phyloP scores from a whole-genome alignment of 2,888 invertebrate genomes.

The Hydriomena furcata region DNA sequence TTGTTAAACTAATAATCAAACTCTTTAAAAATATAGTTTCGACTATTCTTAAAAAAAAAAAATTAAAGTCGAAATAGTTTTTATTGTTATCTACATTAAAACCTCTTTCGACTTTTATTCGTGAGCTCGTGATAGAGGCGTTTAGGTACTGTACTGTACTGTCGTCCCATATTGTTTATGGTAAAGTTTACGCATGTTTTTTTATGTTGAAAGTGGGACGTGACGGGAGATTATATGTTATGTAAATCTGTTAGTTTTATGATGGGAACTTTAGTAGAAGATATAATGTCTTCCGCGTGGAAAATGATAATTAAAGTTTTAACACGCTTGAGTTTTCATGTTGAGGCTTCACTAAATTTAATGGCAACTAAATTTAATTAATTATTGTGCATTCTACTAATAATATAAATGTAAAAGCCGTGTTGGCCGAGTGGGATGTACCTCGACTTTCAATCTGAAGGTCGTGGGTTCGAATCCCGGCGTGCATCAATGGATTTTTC shows the following conservation, averaged over 20 bases:
- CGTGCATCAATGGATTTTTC: too few relatives aligned
- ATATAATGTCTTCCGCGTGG: slow-evolving; percentile 1
- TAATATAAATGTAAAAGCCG: not conserved
- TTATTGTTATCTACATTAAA: not conserved
- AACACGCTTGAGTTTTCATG: not conserved
- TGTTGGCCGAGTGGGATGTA: too few relatives aligned
- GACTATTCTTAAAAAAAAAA: too few relatives aligned
- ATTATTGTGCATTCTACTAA: not conserved
- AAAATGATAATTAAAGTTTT: not conserved
- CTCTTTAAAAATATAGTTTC: too few relatives aligned
- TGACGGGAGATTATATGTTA: slow-evolving; percentile 52
- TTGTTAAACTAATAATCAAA: too few relatives aligned
- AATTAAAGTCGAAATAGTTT: too few relatives aligned
- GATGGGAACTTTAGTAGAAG: slow-evolving; percentile 44
- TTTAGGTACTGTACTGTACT: slow-evolving; percentile 38
- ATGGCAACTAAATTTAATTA: too few relatives aligned
- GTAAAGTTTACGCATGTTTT: slow-evolving; percentile 55
- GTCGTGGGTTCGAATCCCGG: too few relatives aligned
- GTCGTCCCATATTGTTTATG: slow-evolving; percentile 49
- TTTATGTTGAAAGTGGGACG: slow-evolving; percentile 66
- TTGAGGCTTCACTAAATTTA: too few relatives aligned
- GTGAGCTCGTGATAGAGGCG: slow-evolving; percentile 30
- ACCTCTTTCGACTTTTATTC: not conserved
- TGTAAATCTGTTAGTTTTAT: slow-evolving; percentile 50
- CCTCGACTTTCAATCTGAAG: too few relatives aligned